Conservation (phyloP, 2,888 invertebrate species). For the Dolomedes plantarius region DNA sequence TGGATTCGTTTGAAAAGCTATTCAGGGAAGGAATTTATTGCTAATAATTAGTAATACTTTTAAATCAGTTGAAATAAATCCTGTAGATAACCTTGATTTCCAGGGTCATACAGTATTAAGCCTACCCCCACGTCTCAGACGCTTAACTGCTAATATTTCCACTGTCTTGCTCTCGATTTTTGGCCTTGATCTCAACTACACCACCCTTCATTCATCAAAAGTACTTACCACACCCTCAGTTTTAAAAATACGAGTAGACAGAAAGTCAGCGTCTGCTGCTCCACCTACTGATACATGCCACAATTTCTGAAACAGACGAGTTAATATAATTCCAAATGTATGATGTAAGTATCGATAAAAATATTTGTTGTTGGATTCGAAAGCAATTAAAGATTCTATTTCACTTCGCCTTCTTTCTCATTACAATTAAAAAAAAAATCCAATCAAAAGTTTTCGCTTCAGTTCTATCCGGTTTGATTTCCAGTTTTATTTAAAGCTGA, state of each 20-base stretch:
- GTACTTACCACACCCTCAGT: conserved; percentile 20
- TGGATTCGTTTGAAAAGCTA: too few relatives aligned
- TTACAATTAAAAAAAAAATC: too few relatives aligned
- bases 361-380: too few relatives aligned
- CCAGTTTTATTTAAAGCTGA: too few relatives aligned
- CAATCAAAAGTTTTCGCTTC: too few relatives aligned
- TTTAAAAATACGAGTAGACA: neutral
- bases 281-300: neutral
- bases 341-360: neutral
- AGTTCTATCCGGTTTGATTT: too few relatives aligned
- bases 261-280: neutral
- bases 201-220: conserved; percentile 34
- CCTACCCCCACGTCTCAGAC: neutral
- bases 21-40: too few relatives aligned
- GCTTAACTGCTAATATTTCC: neutral
- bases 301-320: neutral
- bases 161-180: neutral
- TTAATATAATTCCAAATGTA: neutral
- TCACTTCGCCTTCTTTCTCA: too few relatives aligned
- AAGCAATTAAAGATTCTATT: too few relatives aligned
- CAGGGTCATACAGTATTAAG: neutral
- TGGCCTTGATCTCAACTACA: conserved; percentile 32
- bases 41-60: too few relatives aligned
- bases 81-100: neutral
- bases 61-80: too few relatives aligned